Conservation (phyloP, 1,140 invertebrate genomes). For the Orussus abietinus region DNA sequence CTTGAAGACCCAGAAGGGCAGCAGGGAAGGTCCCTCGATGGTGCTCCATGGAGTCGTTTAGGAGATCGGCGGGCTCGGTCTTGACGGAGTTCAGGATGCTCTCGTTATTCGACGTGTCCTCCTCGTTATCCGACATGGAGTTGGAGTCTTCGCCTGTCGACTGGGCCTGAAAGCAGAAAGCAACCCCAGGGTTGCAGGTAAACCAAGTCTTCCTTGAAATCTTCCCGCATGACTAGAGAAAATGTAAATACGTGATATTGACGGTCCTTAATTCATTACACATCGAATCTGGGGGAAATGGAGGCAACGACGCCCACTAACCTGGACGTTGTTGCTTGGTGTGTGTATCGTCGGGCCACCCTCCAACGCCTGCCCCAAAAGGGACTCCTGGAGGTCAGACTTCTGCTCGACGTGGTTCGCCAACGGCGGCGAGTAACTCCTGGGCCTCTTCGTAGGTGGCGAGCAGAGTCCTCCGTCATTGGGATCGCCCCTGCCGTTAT, state of each 20-base stretch:
- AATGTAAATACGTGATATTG: conserved; percentile 3
- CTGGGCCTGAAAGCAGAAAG: conserved; percentile 55
- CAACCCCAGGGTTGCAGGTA: no score
- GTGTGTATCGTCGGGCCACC: conserved; percentile 57
- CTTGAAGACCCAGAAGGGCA: conserved; percentile 68
- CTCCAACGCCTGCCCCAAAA: conserved; percentile 72
- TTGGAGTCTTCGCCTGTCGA: conserved; percentile 77
- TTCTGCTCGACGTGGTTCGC: conserved; percentile 52
- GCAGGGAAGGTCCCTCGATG: conserved; percentile 62
- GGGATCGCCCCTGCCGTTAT: conserved; percentile 46
- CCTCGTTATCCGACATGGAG: conserved; percentile 60
- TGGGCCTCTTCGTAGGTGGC: conserved; percentile 56
- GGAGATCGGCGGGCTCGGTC: conserved; percentile 58
- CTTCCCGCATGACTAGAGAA: conserved; percentile 5
- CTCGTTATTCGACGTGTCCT: conserved; percentile 63
- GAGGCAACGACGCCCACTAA: conserved; percentile 12
- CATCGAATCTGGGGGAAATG: no score
- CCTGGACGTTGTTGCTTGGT: conserved; percentile 45
- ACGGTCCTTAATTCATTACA: conserved; percentile 5
- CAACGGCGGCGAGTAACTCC: conserved; percentile 54
- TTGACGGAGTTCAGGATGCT: conserved; percentile 60
- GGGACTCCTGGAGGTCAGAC: conserved; percentile 62
- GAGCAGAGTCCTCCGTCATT: conserved; percentile 50
- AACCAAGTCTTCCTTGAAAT: no score
- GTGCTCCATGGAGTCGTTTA: conserved; percentile 53